These are phyloP conservation scores for Hyposoter dolosus DNA, from an alignment of 2,888 invertebrate genomes.

Conservation along the genomic window DNA sequence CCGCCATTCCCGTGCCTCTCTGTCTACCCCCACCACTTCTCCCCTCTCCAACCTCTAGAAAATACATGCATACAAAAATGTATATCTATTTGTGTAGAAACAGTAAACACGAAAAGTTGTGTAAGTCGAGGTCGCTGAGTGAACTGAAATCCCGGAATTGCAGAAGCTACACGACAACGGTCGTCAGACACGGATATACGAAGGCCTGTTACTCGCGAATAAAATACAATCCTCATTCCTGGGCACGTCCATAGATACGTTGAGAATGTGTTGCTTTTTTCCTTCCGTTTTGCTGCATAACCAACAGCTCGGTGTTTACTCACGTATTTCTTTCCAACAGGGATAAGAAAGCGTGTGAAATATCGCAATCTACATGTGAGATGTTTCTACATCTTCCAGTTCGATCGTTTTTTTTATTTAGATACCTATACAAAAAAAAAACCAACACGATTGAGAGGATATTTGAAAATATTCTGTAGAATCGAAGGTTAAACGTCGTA, in stretches of 20 bases:
- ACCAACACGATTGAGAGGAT: background rate
- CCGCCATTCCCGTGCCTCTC: background rate
- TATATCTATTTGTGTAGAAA: background rate
- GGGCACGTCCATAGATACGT: slow-evolving; percentile 13
- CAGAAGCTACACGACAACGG: slow-evolving; percentile 38
- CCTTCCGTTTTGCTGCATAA: slow-evolving; percentile 12
- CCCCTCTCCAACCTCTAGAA: background rate
- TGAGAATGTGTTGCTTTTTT: slow-evolving; percentile 20
- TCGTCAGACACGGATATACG: slow-evolving; percentile 30
- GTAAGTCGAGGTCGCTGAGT: slow-evolving; percentile 72
- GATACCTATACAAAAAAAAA: background rate
- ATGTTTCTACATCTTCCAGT: background rate
- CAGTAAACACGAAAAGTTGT: slow-evolving; percentile 61
- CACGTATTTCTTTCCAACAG: slow-evolving; percentile 8
- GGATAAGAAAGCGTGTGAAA: slow-evolving; percentile 22
- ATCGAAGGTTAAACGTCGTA: background rate
- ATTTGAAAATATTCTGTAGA: background rate
- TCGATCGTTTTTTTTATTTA: background rate
- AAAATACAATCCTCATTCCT: slow-evolving; percentile 42
- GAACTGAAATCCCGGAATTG: slow-evolving; percentile 56
- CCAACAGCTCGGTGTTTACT: slow-evolving; percentile 15
- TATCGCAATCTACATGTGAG: background rate
- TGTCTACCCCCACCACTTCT: background rate
- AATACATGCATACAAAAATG: background rate
- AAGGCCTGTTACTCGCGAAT: slow-evolving; percentile 17